Conservation (phyloP, 2,113 vertebrate species). For the Struthidea cinerea region DNA sequence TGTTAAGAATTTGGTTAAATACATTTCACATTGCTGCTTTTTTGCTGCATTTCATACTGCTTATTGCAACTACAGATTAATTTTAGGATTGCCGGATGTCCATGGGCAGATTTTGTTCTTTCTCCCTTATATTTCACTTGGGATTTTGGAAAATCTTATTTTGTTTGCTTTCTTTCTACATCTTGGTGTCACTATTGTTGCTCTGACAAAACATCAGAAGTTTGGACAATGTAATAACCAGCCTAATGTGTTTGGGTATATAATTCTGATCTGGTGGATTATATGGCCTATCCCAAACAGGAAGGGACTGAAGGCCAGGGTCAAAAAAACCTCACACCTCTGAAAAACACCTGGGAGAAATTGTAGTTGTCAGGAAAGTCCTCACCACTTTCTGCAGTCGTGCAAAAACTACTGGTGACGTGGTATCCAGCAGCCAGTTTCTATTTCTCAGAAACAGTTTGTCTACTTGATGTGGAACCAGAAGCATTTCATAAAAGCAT, state of each 20-base stretch:
- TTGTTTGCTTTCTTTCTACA: not conserved
- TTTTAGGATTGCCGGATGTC: not conserved
- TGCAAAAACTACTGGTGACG: accelerated
- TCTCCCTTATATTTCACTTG: not conserved
- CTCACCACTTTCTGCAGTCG: not conserved
- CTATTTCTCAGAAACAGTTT: not conserved
- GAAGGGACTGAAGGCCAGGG: not conserved
- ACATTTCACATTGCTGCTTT: not conserved
- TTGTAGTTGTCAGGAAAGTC: not conserved
- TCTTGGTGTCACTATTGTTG: not conserved
- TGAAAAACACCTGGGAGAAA: not conserved
- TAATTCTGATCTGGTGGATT: not conserved
- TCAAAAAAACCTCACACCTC: not conserved
- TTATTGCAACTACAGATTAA: not conserved
- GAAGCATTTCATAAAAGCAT: not conserved
- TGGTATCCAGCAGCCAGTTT: not conserved
- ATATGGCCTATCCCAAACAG: not conserved
- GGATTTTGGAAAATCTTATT: not conserved
- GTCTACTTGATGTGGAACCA: not conserved
- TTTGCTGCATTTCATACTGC: not conserved
- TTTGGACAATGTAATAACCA: not conserved
- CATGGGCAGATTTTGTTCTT: not conserved
- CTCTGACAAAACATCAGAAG: not conserved
- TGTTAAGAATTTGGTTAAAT: not conserved
- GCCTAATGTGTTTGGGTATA: not conserved